phyloP scores from a whole-genome alignment of 2,888 invertebrate genomes.

The Tenthredo notha region DNA sequence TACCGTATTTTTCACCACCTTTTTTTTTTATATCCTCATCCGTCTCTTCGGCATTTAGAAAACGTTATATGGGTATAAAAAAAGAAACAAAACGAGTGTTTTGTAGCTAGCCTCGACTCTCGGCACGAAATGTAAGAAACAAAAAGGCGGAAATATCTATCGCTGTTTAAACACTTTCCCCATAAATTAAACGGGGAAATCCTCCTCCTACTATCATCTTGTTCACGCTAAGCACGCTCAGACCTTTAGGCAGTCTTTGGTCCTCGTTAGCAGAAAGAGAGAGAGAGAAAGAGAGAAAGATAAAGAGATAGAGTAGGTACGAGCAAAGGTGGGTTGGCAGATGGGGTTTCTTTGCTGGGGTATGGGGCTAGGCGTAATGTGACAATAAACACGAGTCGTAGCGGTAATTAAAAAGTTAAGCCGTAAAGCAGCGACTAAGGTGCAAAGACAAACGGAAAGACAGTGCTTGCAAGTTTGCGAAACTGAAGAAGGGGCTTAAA shows the following conservation, averaged over 20 bases:
- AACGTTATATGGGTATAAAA: neutral
- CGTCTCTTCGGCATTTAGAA: neutral
- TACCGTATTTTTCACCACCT: neutral
- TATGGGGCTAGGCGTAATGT: conserved; percentile 65
- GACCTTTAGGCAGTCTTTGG: conserved; percentile 56
- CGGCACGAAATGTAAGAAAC: neutral
- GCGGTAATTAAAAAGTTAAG: conserved; percentile 73
- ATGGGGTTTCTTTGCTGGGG: conserved; percentile 6
- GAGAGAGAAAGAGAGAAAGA: conserved; percentile 55
- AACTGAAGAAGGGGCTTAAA: conserved; percentile 45
- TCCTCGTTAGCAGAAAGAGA: conserved; percentile 65
- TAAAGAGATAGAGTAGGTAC: conserved; percentile 53
- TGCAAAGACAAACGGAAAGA: conserved; percentile 63
- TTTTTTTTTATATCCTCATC: neutral
- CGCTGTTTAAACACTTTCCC: conserved; percentile 64
- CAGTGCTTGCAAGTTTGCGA: conserved; percentile 17
- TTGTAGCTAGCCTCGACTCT: neutral
- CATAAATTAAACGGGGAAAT: conserved; percentile 64
- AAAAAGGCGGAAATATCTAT: conserved; percentile 16
- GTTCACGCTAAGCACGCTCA: conserved; percentile 59
- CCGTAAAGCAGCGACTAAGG: conserved; percentile 67
- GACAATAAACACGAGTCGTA: conserved; percentile 73
- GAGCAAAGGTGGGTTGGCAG: conserved; percentile 50
- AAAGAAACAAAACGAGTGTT: neutral
- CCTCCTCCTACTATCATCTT: conserved; percentile 59